These are phyloP conservation scores for Pantala flavescens DNA, from an alignment of 1,140 invertebrate genomes.

Conservation along the genomic window DNA sequence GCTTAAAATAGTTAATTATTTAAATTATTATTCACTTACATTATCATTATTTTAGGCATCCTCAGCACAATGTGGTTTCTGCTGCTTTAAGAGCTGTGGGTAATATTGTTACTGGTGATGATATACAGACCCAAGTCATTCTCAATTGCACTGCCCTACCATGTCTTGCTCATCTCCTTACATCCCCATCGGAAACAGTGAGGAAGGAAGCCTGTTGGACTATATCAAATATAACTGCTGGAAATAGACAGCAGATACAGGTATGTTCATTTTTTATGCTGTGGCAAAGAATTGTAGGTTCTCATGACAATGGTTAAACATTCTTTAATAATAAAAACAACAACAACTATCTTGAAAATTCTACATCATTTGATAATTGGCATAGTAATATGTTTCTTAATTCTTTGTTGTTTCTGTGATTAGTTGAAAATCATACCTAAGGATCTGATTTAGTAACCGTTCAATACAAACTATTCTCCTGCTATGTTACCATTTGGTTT, in stretches of 20 bases:
- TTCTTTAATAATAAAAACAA: no score
- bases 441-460: no score
- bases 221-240: conserved; percentile 95
- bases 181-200: conserved; percentile 70
- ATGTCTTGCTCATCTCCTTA: conserved; percentile 71
- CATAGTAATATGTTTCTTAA: no score
- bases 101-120: conserved; percentile 97
- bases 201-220: conserved; percentile 98
- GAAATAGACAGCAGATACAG: conserved; percentile 87
- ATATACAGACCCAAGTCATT: conserved; percentile 91
- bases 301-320: no score
- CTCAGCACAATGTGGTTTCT: conserved; percentile 83
- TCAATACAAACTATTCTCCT: no score
- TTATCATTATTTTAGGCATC: conserved; percentile 51
- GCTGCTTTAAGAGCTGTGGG: conserved; percentile 91
- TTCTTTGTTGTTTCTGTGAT: no score
- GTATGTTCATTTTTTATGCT: conserved; percentile 36
- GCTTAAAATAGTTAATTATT: no score
- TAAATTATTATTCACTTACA: no score
- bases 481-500: no score
- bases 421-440: no score
- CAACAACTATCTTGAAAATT: no score
- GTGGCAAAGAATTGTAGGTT: not conserved
- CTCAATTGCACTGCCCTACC: conserved; percentile 83
- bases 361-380: no score